phyloP scores from a whole-genome alignment of 1,140 invertebrate genomes.

The Araneus ventricosus region DNA sequence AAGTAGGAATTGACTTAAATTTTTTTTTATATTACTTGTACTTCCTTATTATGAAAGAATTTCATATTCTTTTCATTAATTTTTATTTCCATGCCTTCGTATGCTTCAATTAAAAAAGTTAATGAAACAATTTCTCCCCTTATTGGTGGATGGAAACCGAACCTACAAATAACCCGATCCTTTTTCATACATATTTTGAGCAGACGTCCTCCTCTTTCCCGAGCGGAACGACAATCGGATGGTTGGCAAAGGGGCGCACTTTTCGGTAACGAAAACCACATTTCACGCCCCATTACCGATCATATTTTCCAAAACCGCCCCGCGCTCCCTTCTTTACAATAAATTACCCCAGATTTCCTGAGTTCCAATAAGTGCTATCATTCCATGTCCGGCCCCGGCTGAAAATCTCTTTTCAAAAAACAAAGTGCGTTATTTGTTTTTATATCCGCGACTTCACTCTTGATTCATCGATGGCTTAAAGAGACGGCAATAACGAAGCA shows the following conservation, averaged over 20 bases:
- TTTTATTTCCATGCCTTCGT: too few species aligned
- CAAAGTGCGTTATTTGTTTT: constrained; percentile 65
- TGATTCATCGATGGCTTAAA: constrained; percentile 58
- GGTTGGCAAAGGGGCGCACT: neutral
- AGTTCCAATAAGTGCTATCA: constrained; percentile 65
- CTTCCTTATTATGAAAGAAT: too few species aligned
- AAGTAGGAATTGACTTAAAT: too few species aligned
- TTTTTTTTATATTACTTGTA: too few species aligned
- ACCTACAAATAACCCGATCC: constrained; percentile 16
- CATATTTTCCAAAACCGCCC: constrained; percentile 49
- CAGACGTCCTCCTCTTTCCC: neutral
- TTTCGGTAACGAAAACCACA: constrained; percentile 51
- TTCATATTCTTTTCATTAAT: too few species aligned
- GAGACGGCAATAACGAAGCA: constrained; percentile 14
- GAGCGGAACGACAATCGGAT: neutral
- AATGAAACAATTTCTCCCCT: neutral
- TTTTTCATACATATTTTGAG: neutral
- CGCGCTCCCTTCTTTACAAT: constrained; percentile 43
- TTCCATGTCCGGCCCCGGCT: constrained; percentile 54
- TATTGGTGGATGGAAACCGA: neutral
- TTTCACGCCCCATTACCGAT: constrained; percentile 66
- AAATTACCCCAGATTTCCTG: constrained; percentile 74
- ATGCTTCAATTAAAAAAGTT: neutral
- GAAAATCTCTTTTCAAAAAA: constrained; percentile 28
- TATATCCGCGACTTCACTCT: constrained; percentile 2